A percentile compares a stretch with the other conserved stretches of the same genome.
These are phyloP conservation scores for Pholis gunnellus DNA, from an alignment of 2,113 vertebrate species.

Conservation along the genomic window DNA sequence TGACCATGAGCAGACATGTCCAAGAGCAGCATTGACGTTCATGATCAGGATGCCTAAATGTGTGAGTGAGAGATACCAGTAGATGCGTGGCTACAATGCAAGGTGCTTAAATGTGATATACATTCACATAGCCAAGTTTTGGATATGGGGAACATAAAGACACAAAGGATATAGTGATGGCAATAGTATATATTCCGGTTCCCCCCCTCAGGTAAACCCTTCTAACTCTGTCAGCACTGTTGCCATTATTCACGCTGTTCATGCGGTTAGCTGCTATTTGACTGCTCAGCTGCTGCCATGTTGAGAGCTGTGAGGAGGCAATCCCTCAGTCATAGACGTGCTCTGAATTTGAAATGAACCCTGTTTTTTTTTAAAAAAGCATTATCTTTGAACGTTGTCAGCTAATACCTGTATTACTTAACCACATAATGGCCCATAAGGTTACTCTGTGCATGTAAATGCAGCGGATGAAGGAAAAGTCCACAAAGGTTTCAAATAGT, in stretches of 20 bases:
- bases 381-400: conserved; percentile 6
- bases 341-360: neutral
- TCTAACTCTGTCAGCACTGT: too few relatives aligned
- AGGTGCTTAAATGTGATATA: neutral
- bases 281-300: neutral
- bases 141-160: neutral
- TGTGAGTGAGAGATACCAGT: neutral
- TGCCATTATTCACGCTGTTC: too few relatives aligned
- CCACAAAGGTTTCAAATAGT: neutral
- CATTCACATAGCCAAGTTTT: neutral
- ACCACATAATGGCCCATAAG: neutral
- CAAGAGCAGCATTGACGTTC: conserved; percentile 6
- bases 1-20: conserved; percentile 49
- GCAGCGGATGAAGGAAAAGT: neutral
- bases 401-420: neutral
- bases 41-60: neutral
- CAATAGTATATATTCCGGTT: neutral
- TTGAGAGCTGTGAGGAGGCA: neutral
- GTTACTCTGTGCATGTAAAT: neutral
- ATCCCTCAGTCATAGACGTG: neutral
- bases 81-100: neutral
- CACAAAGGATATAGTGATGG: neutral
- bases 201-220: too few relatives aligned
- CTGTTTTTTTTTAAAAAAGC: neutral
- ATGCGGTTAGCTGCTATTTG: too few relatives aligned